These are phyloP conservation scores for Drosophila anceps DNA, from an alignment of 2,888 invertebrate species.

Conservation along the genomic window DNA sequence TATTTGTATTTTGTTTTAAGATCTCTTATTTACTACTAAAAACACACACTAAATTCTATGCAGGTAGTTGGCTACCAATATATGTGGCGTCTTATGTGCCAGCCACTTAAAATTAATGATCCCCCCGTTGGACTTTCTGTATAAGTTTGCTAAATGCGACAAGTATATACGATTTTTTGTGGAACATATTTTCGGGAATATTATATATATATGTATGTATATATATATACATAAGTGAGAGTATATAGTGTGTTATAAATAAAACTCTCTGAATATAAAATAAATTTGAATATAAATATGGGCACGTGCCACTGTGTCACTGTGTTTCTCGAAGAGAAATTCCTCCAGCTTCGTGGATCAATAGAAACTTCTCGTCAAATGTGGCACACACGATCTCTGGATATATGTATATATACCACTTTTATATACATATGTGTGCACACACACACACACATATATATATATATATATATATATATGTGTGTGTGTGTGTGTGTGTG, in stretches of 20 bases:
- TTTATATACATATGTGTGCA: constrained; percentile 8
- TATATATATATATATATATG: constrained; percentile 8
- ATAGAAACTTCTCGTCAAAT: constrained; percentile 28
- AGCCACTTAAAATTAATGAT: constrained; percentile 57
- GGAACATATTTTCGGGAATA: constrained; percentile 20
- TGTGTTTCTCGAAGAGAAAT: constrained; percentile 36
- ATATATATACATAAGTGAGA: constrained; percentile 1
- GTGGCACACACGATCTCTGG: constrained; percentile 27
- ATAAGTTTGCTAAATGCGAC: constrained; percentile 21
- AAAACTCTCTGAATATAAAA: constrained; percentile 31
- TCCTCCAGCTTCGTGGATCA: constrained; percentile 22
- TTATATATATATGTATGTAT: background rate
- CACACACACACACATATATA: background rate
- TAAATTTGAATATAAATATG: constrained; percentile 40
- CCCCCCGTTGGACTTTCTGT: constrained; percentile 22
- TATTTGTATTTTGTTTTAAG: background rate
- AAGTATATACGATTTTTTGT: constrained; percentile 15
- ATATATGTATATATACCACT: constrained; percentile 14
- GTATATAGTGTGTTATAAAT: constrained; percentile 22
- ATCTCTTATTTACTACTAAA: constrained; percentile 20
- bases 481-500: constrained; percentile 1
- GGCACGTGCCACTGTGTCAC: constrained; percentile 46
- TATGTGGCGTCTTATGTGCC: constrained; percentile 19
- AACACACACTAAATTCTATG: constrained; percentile 39
- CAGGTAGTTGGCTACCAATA: constrained; percentile 43